Percentiles rank a stretch among this genome's conserved stretches.
These are phyloP conservation scores for Odontamblyopus lacepedii DNA, from an alignment of 2,797 vertebrate genomes.

Conservation along the genomic window DNA sequence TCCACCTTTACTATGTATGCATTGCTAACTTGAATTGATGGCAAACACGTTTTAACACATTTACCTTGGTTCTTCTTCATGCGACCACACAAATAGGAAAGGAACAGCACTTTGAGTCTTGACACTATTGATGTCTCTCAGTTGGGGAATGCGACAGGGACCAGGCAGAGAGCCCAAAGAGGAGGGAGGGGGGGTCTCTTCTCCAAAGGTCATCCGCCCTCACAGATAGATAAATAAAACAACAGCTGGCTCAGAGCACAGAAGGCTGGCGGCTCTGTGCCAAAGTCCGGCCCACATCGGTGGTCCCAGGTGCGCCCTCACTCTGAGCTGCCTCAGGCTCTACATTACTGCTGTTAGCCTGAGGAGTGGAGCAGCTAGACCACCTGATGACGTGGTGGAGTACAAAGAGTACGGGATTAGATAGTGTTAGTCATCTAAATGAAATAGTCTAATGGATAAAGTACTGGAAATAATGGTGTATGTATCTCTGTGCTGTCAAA, in stretches of 20 bases:
- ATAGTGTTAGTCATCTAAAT: not conserved
- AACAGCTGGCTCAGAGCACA: conserved; percentile 70
- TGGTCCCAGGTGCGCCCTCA: conserved; percentile 69
- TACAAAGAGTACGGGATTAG: conserved; percentile 12
- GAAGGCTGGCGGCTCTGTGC: conserved; percentile 55
- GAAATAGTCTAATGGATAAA: not conserved
- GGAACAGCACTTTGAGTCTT: too few relatives aligned
- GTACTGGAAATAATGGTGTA: too few relatives aligned
- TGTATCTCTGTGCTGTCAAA: too few relatives aligned
- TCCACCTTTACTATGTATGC: too few relatives aligned
- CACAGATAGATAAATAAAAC: conserved; percentile 77
- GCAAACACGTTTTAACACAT: too few relatives aligned
- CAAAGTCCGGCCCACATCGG: conserved; percentile 66
- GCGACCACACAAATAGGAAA: too few relatives aligned
- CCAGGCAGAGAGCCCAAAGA: conserved; percentile 41
- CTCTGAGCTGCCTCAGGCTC: conserved; percentile 67
- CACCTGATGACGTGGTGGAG: conserved; percentile 31
- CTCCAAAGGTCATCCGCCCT: conserved; percentile 72
- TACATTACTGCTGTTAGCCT: conserved; percentile 69
- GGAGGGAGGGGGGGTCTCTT: conserved; percentile 56
- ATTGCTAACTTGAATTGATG: too few relatives aligned
- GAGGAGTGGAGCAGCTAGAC: conserved; percentile 41
- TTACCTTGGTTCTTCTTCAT: too few relatives aligned
- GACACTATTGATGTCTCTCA: conserved; percentile 37
- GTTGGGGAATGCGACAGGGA: conserved; percentile 49